Conservation (phyloP, 2,113 vertebrate species). For the Ceyx cyanopectus region DNA sequence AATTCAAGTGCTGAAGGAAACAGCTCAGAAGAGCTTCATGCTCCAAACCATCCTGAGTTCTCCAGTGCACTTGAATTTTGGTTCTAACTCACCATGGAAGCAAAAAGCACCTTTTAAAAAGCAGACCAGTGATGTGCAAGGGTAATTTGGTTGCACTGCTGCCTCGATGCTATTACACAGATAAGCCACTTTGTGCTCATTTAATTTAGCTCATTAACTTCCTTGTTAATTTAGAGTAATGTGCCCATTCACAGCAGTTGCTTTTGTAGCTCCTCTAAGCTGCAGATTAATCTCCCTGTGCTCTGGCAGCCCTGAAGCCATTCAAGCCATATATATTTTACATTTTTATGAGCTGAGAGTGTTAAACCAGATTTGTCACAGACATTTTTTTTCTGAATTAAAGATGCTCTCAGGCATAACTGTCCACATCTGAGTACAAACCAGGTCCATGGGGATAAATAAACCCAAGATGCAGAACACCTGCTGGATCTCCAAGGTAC, state of each 20-base stretch:
- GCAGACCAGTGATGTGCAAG: too few species aligned
- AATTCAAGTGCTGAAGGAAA: neutral
- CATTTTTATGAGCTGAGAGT: neutral
- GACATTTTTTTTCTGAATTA: neutral
- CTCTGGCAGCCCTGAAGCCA: neutral
- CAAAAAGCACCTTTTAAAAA: too few species aligned
- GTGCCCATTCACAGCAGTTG: neutral
- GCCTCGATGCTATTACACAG: neutral
- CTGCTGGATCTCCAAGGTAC: neutral
- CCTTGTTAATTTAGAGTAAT: constrained; percentile 22
- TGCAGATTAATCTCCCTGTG: neutral
- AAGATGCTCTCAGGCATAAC: neutral
- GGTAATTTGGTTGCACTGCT: neutral
- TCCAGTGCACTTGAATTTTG: neutral
- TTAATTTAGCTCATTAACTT: neutral
- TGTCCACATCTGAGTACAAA: neutral
- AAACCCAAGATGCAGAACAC: neutral
- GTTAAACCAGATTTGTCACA: neutral
- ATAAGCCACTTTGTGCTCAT: neutral
- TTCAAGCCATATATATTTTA: neutral
- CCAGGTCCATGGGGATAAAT: neutral
- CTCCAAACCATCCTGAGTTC: neutral
- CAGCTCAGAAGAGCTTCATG: neutral
- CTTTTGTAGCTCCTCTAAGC: neutral
- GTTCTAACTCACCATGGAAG: neutral